These are phyloP conservation scores for Elaphurus davidianus DNA, from an alignment of 2,113 vertebrate species.

Conservation along the genomic window DNA sequence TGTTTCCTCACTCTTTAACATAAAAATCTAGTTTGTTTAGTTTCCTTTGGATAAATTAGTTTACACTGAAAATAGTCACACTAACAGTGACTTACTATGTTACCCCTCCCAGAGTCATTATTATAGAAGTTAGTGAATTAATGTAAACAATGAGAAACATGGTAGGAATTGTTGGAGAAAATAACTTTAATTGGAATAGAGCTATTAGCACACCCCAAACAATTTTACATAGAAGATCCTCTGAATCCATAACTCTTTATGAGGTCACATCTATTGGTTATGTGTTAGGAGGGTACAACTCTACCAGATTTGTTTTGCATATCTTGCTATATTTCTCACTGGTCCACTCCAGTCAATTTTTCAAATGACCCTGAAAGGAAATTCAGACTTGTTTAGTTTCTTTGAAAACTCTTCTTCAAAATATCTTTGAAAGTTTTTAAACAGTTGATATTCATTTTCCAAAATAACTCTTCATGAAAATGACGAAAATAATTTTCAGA, in stretches of 20 bases:
- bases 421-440: slow-evolving; percentile 8
- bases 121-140: background rate
- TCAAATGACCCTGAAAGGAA: background rate
- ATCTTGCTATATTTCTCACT: background rate
- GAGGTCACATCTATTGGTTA: background rate
- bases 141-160: background rate
- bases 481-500: slow-evolving; percentile 16
- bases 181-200: background rate
- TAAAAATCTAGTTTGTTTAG: background rate
- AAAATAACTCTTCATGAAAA: slow-evolving; percentile 23
- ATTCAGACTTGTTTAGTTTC: background rate
- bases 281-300: background rate
- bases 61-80: background rate
- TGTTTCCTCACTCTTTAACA: background rate
- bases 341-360: background rate
- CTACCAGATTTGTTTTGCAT: background rate
- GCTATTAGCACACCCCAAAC: background rate
- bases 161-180: background rate
- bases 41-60: background rate
- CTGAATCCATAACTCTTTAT: background rate
- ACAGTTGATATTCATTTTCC: slow-evolving; percentile 21
- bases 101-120: background rate
- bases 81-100: background rate
- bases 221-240: background rate
- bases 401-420: slow-evolving; percentile 14